A percentile compares a stretch with the other conserved stretches of the same genome.
These are phyloP conservation scores for Catagonus wagneri DNA, from an alignment of 2,113 vertebrate species.

Conservation along the genomic window DNA sequence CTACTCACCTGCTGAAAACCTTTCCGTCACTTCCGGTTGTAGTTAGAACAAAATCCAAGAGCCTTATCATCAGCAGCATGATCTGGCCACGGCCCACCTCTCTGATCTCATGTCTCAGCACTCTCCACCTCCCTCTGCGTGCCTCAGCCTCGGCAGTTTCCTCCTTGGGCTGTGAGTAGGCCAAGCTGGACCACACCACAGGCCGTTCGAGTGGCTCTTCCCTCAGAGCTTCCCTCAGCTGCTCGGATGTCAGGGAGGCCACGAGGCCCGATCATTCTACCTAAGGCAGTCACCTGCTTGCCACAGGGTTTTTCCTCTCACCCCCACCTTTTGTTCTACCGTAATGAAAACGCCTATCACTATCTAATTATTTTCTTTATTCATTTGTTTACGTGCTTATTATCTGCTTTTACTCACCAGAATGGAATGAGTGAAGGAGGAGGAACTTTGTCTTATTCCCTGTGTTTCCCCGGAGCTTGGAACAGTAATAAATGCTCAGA, in stretches of 20 bases:
- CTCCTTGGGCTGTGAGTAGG: background rate
- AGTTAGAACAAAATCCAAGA: background rate
- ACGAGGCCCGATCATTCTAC: background rate
- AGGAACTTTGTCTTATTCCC: no score
- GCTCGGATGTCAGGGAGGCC: background rate
- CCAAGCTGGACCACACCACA: background rate
- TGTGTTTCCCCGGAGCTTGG: background rate
- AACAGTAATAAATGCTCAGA: no score
- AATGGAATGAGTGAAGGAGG: background rate
- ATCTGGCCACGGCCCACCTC: background rate
- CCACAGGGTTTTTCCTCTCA: background rate
- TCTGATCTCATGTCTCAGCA: background rate
- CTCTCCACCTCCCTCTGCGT: background rate
- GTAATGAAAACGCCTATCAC: background rate
- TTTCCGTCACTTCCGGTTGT: background rate
- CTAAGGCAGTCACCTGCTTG: background rate
- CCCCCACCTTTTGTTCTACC: background rate
- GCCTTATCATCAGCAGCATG: accelerated
- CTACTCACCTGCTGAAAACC: background rate
- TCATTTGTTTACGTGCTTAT: background rate
- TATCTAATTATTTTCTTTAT: background rate
- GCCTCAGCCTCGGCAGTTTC: background rate
- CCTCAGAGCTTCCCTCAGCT: background rate
- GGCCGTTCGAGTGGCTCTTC: background rate
- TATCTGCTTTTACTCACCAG: background rate